These are phyloP conservation scores for Lucinisca nassula DNA, from an alignment of 2,888 invertebrate species.

Conservation along the genomic window DNA sequence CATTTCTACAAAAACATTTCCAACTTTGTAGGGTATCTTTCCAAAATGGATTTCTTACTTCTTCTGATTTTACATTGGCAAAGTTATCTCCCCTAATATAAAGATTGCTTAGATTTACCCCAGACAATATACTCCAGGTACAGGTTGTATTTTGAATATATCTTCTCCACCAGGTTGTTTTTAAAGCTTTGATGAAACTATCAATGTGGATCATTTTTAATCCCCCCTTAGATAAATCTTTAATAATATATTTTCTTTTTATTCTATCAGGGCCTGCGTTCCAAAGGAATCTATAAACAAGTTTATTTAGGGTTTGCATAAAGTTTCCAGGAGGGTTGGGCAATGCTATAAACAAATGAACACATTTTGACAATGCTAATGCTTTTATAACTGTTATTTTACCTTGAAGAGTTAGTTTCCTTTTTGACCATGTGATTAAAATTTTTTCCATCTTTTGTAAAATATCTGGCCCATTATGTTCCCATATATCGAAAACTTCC, in stretches of 20 bases:
- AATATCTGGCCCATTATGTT: neutral
- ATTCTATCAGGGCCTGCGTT: neutral
- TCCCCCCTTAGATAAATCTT: neutral
- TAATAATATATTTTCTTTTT: neutral
- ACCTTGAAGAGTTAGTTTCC: neutral
- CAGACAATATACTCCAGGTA: too few relatives aligned
- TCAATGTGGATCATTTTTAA: neutral
- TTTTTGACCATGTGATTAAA: neutral
- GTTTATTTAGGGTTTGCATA: neutral
- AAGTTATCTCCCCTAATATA: too few relatives aligned
- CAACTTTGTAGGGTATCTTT: too few relatives aligned
- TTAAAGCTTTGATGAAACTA: neutral
- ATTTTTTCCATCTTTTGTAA: neutral
- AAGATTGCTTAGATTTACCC: too few relatives aligned
- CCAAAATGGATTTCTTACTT: too few relatives aligned
- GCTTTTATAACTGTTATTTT: neutral
- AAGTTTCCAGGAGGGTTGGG: neutral
- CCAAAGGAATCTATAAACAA: neutral
- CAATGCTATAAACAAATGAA: neutral
- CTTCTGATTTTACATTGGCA: too few relatives aligned
- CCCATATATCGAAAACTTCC: neutral
- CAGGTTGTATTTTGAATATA: too few relatives aligned
- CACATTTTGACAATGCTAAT: neutral
- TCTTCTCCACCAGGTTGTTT: too few relatives aligned
- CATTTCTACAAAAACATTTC: too few relatives aligned